Base-by-base conservation (phyloP, 1,140 invertebrate species). In the Cydia fagiglandana region DNA sequence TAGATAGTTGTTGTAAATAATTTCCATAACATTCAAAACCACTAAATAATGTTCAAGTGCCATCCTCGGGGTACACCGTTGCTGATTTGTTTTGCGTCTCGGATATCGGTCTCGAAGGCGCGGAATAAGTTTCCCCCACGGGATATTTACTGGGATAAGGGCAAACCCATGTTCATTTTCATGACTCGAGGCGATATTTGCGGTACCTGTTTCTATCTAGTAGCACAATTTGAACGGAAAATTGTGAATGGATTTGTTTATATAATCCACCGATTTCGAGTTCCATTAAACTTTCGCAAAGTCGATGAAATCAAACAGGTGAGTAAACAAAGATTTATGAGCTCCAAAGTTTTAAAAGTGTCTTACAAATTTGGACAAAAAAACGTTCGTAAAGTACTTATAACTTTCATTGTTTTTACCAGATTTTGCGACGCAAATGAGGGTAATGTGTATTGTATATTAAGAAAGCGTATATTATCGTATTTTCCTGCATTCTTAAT, bases 141-240 rank as follows among this genome's bases (percentile, higher is more conserved):
- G 56, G 53, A 56, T 56, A 17, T 56, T 56, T 56, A 10, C 20
- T 24, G 56, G 20, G 56, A 61, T 61, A 24, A 61, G 56, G 56
- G 17, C 15, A 24, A 24, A 61, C 56, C 56, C 56, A 61, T 61
- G 56, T 61, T 61, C 56, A 61, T 61, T 61, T 61, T 24, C 56
- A 61, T 61, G 20, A 24, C 56, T 24, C 56, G 9, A 61, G 56
- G 56, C 56, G 56, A 24, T 61, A 61, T 61, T 61, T 24, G 56
- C 56, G 20, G 56, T 61, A 61, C 56, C 20, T 61, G 50, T 6
- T 61, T 61, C 20, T 2, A 61, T 61, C 56, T 20, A 24, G 56
- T 24, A 61, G 20, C 17, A 24, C 9, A 61, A 61, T 10, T 61
- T 9, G 7, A 61, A 24, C 56, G 56, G 20, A 2, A 61, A 53